A percentile compares a stretch with the other conserved stretches of the same genome.
phyloP scores from a whole-genome alignment of 2,888 invertebrate genomes.

The Choristoneura rosaceana region DNA sequence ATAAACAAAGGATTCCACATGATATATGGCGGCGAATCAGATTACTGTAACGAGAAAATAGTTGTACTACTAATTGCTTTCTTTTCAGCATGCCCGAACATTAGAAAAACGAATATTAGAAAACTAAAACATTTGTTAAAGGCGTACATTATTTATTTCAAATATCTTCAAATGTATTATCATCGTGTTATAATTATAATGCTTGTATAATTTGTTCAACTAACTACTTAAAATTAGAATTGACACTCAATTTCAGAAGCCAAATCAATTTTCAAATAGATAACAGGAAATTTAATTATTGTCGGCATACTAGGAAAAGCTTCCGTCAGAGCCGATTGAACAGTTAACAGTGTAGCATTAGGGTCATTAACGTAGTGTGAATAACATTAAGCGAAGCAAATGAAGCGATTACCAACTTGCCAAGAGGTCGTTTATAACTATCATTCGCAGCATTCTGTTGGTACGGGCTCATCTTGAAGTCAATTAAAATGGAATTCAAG shows the following conservation, averaged over 20 bases:
- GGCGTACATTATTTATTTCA: not conserved
- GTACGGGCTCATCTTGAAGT: not conserved
- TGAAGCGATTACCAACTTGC: not conserved
- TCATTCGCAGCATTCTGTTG: not conserved
- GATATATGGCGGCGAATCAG: slow-evolving; percentile 20
- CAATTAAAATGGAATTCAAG: not conserved
- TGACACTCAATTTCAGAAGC: not conserved
- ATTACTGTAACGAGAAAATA: slow-evolving; percentile 17
- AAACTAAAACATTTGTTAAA: not conserved
- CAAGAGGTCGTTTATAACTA: not conserved
- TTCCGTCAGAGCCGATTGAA: not conserved
- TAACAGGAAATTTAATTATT: not conserved
- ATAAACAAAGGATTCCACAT: slow-evolving; percentile 37
- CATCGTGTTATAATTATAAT: not conserved
- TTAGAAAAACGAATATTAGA: not conserved
- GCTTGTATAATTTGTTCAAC: not conserved
- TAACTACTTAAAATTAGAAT: not conserved
- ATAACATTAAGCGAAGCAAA: slow-evolving; percentile 2
- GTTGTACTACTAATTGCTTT: slow-evolving; percentile 8
- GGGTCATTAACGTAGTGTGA: slow-evolving; percentile 12
- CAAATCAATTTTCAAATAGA: not conserved
- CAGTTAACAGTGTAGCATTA: not conserved
- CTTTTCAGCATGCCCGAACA: not conserved
- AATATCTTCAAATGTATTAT: not conserved
- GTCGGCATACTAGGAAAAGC: not conserved